Base-by-base conservation (phyloP, 2,888 invertebrate species). In the Drosophila prostipennis region DNA sequence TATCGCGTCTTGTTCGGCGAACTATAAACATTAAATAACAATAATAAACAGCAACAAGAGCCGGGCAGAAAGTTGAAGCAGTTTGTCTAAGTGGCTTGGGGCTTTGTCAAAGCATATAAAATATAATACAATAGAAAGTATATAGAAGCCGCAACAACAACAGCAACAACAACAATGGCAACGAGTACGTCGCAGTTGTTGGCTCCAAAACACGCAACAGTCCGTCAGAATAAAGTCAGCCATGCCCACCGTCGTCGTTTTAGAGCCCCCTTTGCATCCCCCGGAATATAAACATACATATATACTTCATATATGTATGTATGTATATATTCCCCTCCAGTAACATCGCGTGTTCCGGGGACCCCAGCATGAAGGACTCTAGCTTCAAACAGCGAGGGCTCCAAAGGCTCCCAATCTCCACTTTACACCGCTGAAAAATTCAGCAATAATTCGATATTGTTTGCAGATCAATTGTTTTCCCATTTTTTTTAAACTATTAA, bases 121-220 rank as follows among this genome's bases (percentile, higher is more conserved):
- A 77, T 77, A 68, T 63, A 72, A 84, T 78, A 84, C 74, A 81
- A 84, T 81, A 81, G 71, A 79, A 77, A 78, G 67, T 72, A 69
- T 70, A 67, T 72, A 57, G 48, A 70, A 64, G 64, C 64, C 49
- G 46, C 45, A 58, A 23, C 55, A 53, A 19, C 43, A 57, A n/a
- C 29, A 58, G 19, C 60, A 63, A 54, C 43, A 63, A 48, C 68
- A 74, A 56, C 56, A 71, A 46, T 48, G 63, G 55, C 61, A 78
- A 70, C 61, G 52, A 72, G 69, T 57, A 79, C 69, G 67, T 68
- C 59, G 76, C 72, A 80, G 81, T 77, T 76, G 69, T 81, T 84
- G 72, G 68, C 81, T 80, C 61, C 58, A 68, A 77, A 84, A 81
- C 87, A 82, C 87, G 82, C 85, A 84, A 82, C 82, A 82, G 85